Percentiles rank a stretch among this genome's conserved stretches.
Evolutionary conservation across 2,113 vertebrate species (phyloP).

Genomic region (Nothocercus julius): DNA sequence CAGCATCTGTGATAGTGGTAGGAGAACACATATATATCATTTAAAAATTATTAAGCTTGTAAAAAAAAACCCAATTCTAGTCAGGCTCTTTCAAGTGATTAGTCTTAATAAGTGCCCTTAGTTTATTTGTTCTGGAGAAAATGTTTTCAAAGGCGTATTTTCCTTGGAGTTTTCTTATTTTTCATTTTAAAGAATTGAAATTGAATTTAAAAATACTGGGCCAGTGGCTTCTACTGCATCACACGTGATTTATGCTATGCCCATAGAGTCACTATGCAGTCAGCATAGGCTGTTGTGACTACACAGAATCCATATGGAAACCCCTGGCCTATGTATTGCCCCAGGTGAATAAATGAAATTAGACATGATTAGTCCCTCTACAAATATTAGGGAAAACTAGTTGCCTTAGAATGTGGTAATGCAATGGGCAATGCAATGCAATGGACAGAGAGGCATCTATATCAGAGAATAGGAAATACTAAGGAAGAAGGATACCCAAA

Average conservation of each 20-base stretch:
- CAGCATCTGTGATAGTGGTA: neutral
- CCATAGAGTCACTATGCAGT: neutral
- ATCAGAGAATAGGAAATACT: neutral
- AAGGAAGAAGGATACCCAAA: neutral
- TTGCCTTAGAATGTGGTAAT: neutral
- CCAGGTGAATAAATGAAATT: neutral
- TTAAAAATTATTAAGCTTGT: neutral
- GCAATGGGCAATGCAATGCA: neutral
- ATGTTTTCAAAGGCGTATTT: neutral
- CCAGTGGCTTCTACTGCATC: neutral
- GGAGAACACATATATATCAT: neutral
- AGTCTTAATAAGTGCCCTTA: neutral
- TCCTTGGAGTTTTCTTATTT: neutral
- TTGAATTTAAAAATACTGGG: neutral
- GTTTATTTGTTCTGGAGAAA: neutral
- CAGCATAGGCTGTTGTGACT: neutral
- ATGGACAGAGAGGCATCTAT: neutral
- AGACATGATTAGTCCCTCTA: neutral
- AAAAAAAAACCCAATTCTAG: neutral
- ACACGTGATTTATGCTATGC: neutral
- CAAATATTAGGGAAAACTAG: neutral
- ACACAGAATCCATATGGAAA: neutral
- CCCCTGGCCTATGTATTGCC: neutral
- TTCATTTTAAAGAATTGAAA: neutral
- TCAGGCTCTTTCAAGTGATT: neutral